Conservation (phyloP, 2,888 invertebrate species). For the Omphaloscelis lunosa region DNA sequence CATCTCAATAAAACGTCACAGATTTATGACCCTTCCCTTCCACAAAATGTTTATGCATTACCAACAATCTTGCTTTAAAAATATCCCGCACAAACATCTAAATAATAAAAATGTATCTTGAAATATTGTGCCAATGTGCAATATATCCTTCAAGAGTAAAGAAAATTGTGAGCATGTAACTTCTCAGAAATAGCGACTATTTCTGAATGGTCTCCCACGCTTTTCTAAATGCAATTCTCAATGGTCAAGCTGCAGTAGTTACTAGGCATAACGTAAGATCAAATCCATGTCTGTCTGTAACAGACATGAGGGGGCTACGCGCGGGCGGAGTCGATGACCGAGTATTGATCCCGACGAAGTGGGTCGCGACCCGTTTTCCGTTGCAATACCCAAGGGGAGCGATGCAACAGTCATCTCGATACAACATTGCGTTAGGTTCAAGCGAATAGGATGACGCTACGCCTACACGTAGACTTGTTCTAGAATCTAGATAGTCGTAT, state of each 20-base stretch:
- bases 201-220: constrained; percentile 15
- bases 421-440: constrained; percentile 55
- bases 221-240: constrained; percentile 30
- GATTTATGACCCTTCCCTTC: constrained; percentile 36
- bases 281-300: constrained; percentile 68
- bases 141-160: neutral
- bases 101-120: constrained; percentile 5
- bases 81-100: constrained; percentile 4
- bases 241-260: constrained; percentile 31
- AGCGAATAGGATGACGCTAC: constrained; percentile 39
- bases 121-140: constrained; percentile 9
- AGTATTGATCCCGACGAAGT: constrained; percentile 89
- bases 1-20: constrained; percentile 35
- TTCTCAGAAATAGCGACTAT: neutral
- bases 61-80: constrained; percentile 27
- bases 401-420: constrained; percentile 78
- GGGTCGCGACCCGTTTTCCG: constrained; percentile 89
- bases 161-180: neutral
- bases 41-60: constrained; percentile 32
- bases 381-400: constrained; percentile 82
- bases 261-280: constrained; percentile 44
- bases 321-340: constrained; percentile 89
- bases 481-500: constrained; percentile 13
- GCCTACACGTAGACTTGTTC: constrained; percentile 11
- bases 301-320: constrained; percentile 76